Base-by-base conservation (phyloP, 2,888 invertebrate genomes). In the Apodemia hepburni region DNA sequence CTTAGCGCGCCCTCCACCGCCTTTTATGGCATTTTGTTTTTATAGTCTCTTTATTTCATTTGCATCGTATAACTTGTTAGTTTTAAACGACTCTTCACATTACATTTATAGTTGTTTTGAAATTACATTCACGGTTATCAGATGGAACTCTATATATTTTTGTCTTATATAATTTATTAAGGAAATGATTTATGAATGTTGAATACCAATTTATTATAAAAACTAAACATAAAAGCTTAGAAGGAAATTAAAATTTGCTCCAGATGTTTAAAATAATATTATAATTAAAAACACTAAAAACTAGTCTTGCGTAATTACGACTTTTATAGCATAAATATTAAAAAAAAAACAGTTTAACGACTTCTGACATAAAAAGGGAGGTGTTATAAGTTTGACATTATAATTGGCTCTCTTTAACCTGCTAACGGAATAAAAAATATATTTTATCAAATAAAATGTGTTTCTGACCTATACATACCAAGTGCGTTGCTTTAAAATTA, bases 1-100 rank as follows among this genome's bases (percentile, higher is more conserved):
- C n/a, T n/a, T n/a, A n/a, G n/a, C n/a, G n/a, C n/a, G 67, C 78
- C 75, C 79, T 80, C 80, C 69, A 77, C 77, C 77, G 72, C 79
- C 80, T 81, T 86, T 87, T 86, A 85, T 82, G 81, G 79, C 74
- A 66, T 71, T 73, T 73, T 72, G 72, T 81, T 83, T 85, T 87
- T 75, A 79, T 81, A 78, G 82, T 83, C 82, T 82, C 84, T 29
- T 57, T 57, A 57, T 57, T 57, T 57, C 27, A 83, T 84, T 85
- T 82, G 77, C 78, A 78, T 81, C 69, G 72, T 77, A 74, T 77
- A 79, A 82, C 80, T 57, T 57, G 67, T 70, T 69, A 64, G 67
- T 68, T 65, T 66, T 65, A 62, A 64, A 64, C 42, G 42, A 15
- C 61, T 49, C 60, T 58, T 57, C 63, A 68, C 64, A 64, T 62